Base-by-base conservation (phyloP, 2,113 vertebrate genomes). In the Alaudala cheleensis region DNA sequence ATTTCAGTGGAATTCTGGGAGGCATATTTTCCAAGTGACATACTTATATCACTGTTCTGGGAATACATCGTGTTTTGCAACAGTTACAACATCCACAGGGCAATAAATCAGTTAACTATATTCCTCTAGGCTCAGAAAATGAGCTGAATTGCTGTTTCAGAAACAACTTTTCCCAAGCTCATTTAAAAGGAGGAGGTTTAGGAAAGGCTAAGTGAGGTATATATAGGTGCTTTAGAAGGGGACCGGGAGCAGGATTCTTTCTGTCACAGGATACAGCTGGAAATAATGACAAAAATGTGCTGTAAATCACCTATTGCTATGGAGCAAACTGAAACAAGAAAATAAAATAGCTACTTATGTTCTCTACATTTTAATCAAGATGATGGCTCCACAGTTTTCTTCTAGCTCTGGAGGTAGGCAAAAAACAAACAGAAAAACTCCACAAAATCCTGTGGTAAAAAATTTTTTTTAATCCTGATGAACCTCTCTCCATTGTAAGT, bases 31-130 rank as follows among this genome's bases (percentile, higher is more conserved):
- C 94, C 80, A 92, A 96, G 92, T 90, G 92, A 87, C 94, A 87
- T 77, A 72, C 86, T 91, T 69, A 50, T 94, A 96, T 77, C 86
- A 81, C 84, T 91, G 89, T 85, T 96, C 56, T 94, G 95, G 94
- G 96, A 96, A 93, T 96, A 92, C 94, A 93, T 93, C 86, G 11
- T 96, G 86, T 90, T 96, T 95, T 95, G 86, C 71, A 93, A 94
- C 89, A 87, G 91, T 95, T 96, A 93, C 92, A 93, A 93, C 70
- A 91, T 92, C 93, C 92, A 54, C 31, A 77, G 90, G 81, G 90
- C 87, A 95, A 91, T 95, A 92, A 92, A 96, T 95, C 89, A 72
- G 90, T 94, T 95, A 91, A 79, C 34, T 70, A 1, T 78, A 88
- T 87, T 92, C 67, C 92, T 95, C 67, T 83, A 94, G 94, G 85